Percentiles rank a stretch among this genome's conserved stretches.
Conservation (phyloP, 2,888 invertebrate species). For the Coleophora deauratella region DNA sequence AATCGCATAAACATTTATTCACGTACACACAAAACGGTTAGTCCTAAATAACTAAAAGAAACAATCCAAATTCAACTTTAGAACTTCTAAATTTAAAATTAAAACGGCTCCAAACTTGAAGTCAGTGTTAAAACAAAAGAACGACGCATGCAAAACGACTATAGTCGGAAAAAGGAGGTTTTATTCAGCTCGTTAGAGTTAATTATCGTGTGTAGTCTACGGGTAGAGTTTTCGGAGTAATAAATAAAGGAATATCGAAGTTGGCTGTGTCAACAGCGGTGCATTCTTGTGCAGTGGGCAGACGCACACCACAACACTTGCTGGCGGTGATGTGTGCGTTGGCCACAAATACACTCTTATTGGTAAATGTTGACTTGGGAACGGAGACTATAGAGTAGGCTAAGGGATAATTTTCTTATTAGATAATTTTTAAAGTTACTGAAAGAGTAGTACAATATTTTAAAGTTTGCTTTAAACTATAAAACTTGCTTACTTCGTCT, state of each 20-base stretch:
- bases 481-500: no score
- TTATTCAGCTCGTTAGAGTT: conserved; percentile 15
- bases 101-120: conserved; percentile 20
- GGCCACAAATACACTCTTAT: conserved; percentile 70
- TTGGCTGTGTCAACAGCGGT: conserved; percentile 72
- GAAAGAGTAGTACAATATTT: no score
- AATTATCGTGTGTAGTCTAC: conserved; percentile 4
- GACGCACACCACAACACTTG: conserved; percentile 42
- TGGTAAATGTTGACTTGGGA: conserved; percentile 66
- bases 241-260: conserved; percentile 75
- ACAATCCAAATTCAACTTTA: conserved; percentile 27
- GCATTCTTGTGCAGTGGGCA: conserved; percentile 69
- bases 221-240: conserved; percentile 67
- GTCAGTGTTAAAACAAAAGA: conserved; percentile 18
- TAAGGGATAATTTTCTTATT: no score
- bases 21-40: conserved; percentile 20
- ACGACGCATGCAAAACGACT: conserved; percentile 21
- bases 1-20: conserved; percentile 73
- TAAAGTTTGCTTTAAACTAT: no score
- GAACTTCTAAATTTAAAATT: conserved; percentile 17
- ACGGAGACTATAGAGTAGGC: conserved; percentile 23
- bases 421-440: no score
- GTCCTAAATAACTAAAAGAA: conserved; percentile 22
- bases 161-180: not conserved
- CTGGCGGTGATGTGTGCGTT: conserved; percentile 33